Conservation (phyloP, 1,140 invertebrate species). For the Pogonomyrmex californicus region DNA sequence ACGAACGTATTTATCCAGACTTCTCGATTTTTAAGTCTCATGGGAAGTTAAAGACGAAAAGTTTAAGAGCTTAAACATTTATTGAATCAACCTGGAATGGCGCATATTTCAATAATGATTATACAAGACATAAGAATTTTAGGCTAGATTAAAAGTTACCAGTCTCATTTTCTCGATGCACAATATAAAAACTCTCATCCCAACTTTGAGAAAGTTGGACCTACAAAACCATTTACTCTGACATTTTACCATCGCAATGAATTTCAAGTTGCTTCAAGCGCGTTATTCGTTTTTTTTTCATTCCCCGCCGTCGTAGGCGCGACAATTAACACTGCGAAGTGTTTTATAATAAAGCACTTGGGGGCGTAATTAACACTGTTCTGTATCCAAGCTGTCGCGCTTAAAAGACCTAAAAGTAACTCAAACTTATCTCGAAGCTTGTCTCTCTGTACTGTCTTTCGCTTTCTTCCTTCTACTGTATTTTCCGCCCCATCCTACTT, state of each 20-base stretch:
- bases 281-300: not conserved
- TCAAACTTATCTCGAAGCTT: slow-evolving; percentile 66
- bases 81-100: not conserved
- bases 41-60: not conserved
- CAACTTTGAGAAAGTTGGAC: slow-evolving; percentile 13
- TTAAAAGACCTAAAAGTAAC: slow-evolving; percentile 74
- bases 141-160: slow-evolving; percentile 32
- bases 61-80: not conserved
- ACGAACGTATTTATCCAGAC: not conserved
- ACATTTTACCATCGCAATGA: slow-evolving; percentile 48
- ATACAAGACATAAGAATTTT: slow-evolving; percentile 26
- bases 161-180: slow-evolving; percentile 23
- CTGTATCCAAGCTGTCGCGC: slow-evolving; percentile 41
- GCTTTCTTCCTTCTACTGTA: not conserved
- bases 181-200: slow-evolving; percentile 34
- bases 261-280: slow-evolving; percentile 38
- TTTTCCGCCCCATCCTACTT: slow-evolving; percentile 18
- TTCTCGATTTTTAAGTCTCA: not conserved
- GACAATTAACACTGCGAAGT: slow-evolving; percentile 67
- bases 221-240: slow-evolving; percentile 38
- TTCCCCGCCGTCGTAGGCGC: slow-evolving; percentile 4
- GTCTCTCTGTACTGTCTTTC: slow-evolving; percentile 8
- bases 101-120: slow-evolving; percentile 37
- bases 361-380: slow-evolving; percentile 69
- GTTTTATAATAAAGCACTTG: slow-evolving; percentile 71